Evolutionary conservation across 2,113 vertebrate species (phyloP).

Genomic region (Peromyscus leucopus): DNA sequence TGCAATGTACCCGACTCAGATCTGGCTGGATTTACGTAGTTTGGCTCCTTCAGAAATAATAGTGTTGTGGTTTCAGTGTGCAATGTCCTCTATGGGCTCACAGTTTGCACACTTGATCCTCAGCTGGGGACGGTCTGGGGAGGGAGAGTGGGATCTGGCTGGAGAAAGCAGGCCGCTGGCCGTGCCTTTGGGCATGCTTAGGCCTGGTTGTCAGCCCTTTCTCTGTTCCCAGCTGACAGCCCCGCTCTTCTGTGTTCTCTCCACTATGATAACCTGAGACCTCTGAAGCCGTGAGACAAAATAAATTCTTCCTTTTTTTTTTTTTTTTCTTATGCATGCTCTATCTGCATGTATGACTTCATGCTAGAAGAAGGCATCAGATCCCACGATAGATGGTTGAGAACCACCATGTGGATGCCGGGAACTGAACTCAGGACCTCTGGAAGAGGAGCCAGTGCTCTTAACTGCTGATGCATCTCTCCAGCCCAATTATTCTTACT

Average conservation of each 20-base stretch:
- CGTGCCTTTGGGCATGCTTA: not conserved
- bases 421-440: not conserved
- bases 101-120: not conserved
- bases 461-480: not conserved
- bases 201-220: not conserved
- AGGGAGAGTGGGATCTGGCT: not conserved
- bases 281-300: not conserved
- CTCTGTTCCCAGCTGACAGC: not conserved
- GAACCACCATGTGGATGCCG: not conserved
- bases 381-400: not conserved
- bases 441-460: not conserved
- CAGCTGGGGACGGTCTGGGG: not conserved
- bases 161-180: not conserved
- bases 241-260: not conserved
- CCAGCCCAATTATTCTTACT: too few relatives aligned
- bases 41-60: not conserved
- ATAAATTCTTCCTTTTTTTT: not conserved
- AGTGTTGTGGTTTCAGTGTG: not conserved
- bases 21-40: not conserved
- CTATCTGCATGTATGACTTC: not conserved
- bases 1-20: not conserved
- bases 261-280: not conserved
- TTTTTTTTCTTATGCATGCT: not conserved
- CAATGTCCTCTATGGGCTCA: not conserved
- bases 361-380: not conserved